These are phyloP conservation scores for Alosa sapidissima DNA, from an alignment of 2,797 vertebrate genomes.

Conservation along the genomic window DNA sequence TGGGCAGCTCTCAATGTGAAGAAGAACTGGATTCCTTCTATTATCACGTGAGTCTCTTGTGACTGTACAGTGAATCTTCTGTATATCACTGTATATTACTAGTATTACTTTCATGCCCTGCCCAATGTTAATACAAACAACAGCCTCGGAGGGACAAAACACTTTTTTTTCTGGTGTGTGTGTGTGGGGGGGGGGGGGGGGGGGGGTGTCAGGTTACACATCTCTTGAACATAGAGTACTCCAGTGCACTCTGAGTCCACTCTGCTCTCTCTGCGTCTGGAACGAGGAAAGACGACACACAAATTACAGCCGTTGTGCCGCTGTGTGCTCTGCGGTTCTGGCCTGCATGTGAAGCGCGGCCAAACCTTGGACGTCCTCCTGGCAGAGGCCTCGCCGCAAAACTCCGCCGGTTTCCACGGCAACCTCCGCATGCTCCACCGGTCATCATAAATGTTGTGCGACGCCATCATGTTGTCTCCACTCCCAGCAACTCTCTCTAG, in stretches of 20 bases:
- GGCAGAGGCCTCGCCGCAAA: constrained; percentile 14
- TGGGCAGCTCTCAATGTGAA: not conserved
- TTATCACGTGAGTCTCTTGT: not conserved
- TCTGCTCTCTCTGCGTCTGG: not conserved
- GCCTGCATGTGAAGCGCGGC: not conserved
- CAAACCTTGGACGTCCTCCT: constrained; percentile 18
- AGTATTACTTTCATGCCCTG: not conserved
- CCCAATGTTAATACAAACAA: not conserved
- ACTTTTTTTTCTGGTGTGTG: not conserved
- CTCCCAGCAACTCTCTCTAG: constrained; percentile 29
- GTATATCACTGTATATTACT: not conserved
- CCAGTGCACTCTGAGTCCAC: not conserved
- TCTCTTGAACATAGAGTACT: not conserved
- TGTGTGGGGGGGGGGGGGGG: not conserved
- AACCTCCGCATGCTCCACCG: constrained; percentile 43
- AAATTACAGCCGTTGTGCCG: not conserved
- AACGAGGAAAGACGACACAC: constrained; percentile 15
- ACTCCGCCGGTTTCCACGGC: constrained; percentile 45
- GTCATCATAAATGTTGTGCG: constrained; percentile 51
- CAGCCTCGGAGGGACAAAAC: not conserved
- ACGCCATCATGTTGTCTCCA: constrained; percentile 39
- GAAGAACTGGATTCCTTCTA: not conserved
- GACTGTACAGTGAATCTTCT: not conserved
- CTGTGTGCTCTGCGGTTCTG: constrained; percentile 19
- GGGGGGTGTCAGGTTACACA: not conserved